These are phyloP conservation scores for Propithecus coquereli DNA, from an alignment of 2,113 vertebrate species.

Conservation along the genomic window DNA sequence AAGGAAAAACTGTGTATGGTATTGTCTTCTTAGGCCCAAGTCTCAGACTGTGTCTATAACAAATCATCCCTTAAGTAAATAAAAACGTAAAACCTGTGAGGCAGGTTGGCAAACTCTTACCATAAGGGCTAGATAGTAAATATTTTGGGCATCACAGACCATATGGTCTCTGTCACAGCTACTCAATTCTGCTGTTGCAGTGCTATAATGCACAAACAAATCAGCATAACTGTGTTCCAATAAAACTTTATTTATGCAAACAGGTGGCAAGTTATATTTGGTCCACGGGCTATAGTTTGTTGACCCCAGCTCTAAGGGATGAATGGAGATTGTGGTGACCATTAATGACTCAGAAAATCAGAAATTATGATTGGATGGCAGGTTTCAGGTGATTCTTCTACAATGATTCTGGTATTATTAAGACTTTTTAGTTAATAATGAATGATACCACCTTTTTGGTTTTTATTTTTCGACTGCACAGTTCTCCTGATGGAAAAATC, in stretches of 20 bases:
- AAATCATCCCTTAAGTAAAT: constrained; percentile 1
- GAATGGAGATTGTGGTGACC: neutral
- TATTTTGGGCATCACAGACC: neutral
- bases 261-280: neutral
- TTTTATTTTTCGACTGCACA: neutral
- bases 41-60: neutral
- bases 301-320: neutral
- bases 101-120: neutral
- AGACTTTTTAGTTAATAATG: neutral
- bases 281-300: neutral
- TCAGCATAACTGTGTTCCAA: neutral
- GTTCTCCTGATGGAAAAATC: neutral
- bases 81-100: constrained; percentile 21
- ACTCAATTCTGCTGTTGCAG: neutral
- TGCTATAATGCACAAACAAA: neutral
- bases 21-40: neutral
- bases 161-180: neutral
- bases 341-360: neutral
- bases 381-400: neutral
- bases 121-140: neutral
- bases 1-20: neutral
- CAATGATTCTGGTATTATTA: neutral
- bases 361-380: neutral
- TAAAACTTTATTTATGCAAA: constrained; percentile 20
- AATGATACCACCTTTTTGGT: neutral